Evolutionary conservation across 2,797 vertebrate species (phyloP), one percentile per base, ranked within the genome.

Genomic region (Scarus forsteni): DNA sequence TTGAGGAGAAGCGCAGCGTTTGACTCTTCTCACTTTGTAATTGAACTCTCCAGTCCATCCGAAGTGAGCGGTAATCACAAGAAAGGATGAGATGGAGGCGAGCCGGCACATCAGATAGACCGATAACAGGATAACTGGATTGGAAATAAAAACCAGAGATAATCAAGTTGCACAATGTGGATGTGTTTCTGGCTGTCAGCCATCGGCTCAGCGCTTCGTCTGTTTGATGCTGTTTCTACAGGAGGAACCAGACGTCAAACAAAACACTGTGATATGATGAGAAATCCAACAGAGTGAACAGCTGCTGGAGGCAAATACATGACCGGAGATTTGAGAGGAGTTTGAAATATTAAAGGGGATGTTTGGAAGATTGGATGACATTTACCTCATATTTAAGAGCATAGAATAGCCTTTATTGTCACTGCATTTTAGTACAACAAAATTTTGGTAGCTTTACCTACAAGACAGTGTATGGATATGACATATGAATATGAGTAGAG

Each of bases 141-240:
- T 27, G 54, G 67, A 63, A 77, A 52, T 60, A 60, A 72, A 73
- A 74, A 65, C 3, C 42, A 53, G 40, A 48, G 61, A 52, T 59
- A 39, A 73, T 73, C 63, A 56, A 60, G 73, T 63, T 6, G 46
- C 51, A 46, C 43, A 3, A 40, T 27, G 71, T 63, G 10, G 55
- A 63, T 36, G 35, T 42, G 45, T 54, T 35, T 74, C 16, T 79
- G 68, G 77, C 81, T 80, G 72, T 71, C 15, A 51, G 81, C 77
- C 70, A 35, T 58, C 34, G 1, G 61, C 66, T 54, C 66, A 3
- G 51, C 8, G 54, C 14, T 53, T 70, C 70, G 18, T 66, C 50
- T 48, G 7, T 61, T 46, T 64, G 63, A 54, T 66, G 60, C 54
- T 18, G 62, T 64, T 56, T 60, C 13, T 73, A 1, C 56, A 39